These are phyloP conservation scores for Sipha maydis DNA, from an alignment of 2,888 invertebrate species.

Conservation along the genomic window DNA sequence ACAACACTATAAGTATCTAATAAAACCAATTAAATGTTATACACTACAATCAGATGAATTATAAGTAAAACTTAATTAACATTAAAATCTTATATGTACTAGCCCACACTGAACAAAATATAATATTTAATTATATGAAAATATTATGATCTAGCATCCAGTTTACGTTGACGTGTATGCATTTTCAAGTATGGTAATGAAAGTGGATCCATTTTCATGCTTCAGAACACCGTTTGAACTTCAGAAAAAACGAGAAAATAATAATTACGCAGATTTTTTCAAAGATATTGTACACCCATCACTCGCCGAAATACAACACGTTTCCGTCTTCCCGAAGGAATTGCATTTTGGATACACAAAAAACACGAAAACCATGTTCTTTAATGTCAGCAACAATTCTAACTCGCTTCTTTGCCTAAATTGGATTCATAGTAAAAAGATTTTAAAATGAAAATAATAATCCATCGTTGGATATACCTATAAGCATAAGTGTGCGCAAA, in stretches of 20 bases:
- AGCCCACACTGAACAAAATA: background rate
- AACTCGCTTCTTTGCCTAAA: background rate
- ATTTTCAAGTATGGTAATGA: background rate
- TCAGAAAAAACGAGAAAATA: background rate
- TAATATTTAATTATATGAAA: background rate
- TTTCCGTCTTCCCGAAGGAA: constrained; percentile 2
- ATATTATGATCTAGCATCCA: constrained; percentile 30
- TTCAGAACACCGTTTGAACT: constrained; percentile 21
- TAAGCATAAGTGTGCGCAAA: no score
- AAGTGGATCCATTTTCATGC: constrained; percentile 20
- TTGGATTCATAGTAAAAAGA: constrained; percentile 33
- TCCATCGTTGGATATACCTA: background rate
- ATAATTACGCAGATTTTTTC: constrained; percentile 27
- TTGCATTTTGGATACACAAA: constrained; percentile 37
- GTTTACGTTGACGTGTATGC: constrained; percentile 51
- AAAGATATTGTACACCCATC: constrained; percentile 9
- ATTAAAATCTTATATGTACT: background rate
- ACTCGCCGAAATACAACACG: background rate
- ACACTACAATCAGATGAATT: background rate
- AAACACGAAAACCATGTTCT: background rate
- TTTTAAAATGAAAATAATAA: background rate
- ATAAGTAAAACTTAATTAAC: background rate
- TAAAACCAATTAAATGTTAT: no score
- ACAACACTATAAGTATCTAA: no score
- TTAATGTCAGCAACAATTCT: constrained; percentile 29